phyloP scores from a whole-genome alignment of 2,113 vertebrate species.

The Nymphicus hollandicus region DNA sequence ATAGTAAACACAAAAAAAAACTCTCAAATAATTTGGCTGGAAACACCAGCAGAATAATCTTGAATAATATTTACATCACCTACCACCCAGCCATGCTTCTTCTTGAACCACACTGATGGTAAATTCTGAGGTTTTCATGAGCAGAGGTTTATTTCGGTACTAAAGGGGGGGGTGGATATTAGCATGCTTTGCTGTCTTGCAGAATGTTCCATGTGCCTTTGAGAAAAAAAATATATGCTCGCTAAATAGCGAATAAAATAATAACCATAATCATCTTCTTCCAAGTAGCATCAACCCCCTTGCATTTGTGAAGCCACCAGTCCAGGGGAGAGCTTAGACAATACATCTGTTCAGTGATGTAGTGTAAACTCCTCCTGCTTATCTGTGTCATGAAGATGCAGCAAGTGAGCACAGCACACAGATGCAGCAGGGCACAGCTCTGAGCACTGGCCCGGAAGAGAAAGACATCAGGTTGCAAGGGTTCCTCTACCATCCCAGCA shows the following conservation, averaged over 20 bases:
- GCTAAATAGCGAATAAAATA: neutral
- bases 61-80: neutral
- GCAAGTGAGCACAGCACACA: neutral
- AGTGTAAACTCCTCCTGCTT: neutral
- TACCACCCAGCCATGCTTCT: neutral
- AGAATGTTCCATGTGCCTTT: neutral
- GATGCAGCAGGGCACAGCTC: neutral
- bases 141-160: neutral
- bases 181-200: neutral
- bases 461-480: fast-evolving
- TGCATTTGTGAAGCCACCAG: neutral
- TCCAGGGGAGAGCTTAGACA: neutral
- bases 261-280: neutral
- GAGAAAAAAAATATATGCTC: neutral
- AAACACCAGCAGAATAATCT: neutral
- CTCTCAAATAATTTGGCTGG: neutral
- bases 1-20: neutral
- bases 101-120: neutral
- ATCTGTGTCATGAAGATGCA: neutral
- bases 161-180: fast-evolving
- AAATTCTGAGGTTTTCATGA: neutral
- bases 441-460: neutral
- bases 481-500: neutral
- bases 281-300: neutral
- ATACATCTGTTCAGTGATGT: neutral